phyloP scores from a whole-genome alignment of 2,797 vertebrate genomes.

The Forpus xanthops region DNA sequence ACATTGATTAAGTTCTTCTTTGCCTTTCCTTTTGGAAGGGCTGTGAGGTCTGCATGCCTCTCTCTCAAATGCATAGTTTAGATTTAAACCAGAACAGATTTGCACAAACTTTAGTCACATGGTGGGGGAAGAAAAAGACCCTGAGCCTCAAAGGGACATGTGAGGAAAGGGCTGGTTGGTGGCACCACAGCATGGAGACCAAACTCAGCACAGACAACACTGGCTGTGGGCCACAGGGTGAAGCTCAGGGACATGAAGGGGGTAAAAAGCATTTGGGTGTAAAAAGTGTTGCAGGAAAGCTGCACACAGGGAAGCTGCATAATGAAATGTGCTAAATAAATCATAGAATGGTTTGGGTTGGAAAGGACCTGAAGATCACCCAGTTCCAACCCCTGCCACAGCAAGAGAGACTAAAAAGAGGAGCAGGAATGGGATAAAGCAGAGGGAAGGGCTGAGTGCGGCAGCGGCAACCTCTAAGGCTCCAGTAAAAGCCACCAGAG shows the following conservation, averaged over 20 bases:
- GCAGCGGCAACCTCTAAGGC: background rate
- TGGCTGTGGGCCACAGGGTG: accelerated
- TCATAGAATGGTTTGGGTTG: background rate
- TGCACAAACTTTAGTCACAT: background rate
- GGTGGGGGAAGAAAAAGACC: background rate
- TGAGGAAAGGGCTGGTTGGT: background rate
- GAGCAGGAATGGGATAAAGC: background rate
- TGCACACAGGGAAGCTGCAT: background rate
- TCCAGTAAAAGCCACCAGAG: background rate
- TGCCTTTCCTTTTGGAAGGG: background rate
- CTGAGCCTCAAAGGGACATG: background rate
- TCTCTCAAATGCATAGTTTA: background rate
- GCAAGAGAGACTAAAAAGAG: background rate
- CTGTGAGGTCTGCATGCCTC: background rate
- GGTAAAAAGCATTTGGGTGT: background rate
- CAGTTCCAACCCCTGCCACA: background rate
- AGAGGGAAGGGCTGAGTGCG: background rate
- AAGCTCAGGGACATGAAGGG: background rate
- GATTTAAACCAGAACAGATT: conserved; percentile 43
- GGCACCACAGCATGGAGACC: background rate
- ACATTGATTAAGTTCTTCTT: background rate
- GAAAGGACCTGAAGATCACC: background rate
- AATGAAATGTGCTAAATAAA: background rate
- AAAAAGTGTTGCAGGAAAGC: background rate
- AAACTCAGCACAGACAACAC: accelerated